Conservation (phyloP, 2,888 invertebrate species). For the Pristionchus maxplancki region DNA sequence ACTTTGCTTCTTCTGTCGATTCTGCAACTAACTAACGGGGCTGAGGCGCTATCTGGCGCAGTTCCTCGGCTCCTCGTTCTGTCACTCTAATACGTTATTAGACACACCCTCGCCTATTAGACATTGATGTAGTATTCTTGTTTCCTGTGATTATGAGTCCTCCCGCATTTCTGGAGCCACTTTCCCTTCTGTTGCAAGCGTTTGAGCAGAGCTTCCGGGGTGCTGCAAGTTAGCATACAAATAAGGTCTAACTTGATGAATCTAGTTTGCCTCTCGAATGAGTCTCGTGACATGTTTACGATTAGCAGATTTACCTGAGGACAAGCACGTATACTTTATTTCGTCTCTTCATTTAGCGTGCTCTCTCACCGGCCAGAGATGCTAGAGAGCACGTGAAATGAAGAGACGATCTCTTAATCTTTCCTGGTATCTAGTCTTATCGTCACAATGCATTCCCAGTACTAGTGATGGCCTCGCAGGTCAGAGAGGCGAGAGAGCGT, state of each 20-base stretch:
- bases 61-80: no score
- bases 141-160: not conserved
- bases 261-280: not conserved
- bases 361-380: not conserved
- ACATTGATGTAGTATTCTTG: no score
- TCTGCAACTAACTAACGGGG: no score
- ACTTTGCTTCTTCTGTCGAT: no score
- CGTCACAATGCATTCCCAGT: no score
- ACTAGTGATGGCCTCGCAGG: no score
- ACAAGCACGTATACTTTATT: not conserved
- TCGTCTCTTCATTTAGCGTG: not conserved
- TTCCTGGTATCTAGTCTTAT: not conserved
- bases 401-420: not conserved
- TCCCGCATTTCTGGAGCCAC: not conserved
- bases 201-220: not conserved
- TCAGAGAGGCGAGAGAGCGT: no score
- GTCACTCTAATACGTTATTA: no score
- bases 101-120: no score
- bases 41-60: no score
- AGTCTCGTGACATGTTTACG: conserved; percentile 30
- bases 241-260: not conserved
- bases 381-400: not conserved
- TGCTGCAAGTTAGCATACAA: conserved; percentile 29
- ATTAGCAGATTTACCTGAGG: not conserved
- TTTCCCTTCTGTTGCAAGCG: not conserved